phyloP scores from a whole-genome alignment of 92 coral and sea anemone genomes.

The Heliopora coerulea region DNA sequence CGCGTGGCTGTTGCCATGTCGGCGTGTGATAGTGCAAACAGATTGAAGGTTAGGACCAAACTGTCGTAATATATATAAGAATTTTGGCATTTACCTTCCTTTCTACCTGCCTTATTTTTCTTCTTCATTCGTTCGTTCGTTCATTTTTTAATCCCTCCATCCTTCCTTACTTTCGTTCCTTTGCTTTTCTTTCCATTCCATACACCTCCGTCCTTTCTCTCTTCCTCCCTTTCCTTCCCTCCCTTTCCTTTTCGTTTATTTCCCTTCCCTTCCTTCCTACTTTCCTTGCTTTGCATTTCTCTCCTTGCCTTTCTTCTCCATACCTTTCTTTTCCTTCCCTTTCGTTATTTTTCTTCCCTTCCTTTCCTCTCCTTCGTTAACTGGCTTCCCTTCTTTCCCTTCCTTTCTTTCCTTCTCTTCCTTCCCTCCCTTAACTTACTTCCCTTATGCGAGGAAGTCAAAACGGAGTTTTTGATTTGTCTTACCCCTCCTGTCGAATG shows the following conservation, averaged over 20 bases:
- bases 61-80: no score
- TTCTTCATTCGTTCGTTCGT: neutral
- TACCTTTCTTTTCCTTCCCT: neutral
- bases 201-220: neutral
- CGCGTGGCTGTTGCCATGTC: conserved; percentile 27
- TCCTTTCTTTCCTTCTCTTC: neutral
- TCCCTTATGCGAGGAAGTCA: no score
- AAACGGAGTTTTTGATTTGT: neutral
- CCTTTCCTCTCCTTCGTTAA: neutral
- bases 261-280: neutral
- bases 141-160: neutral
- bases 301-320: neutral
- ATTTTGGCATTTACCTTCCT: neutral
- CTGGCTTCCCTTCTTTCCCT: no score
- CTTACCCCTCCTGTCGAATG: neutral
- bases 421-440: neutral
- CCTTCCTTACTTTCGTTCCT: neutral
- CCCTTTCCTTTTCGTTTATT: neutral
- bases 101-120: conserved; percentile 6
- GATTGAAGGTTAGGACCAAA: conserved; percentile 5
- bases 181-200: neutral
- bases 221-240: neutral
- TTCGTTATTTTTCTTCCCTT: neutral
- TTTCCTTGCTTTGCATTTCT: neutral
- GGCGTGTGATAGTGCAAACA: conserved; percentile 36